phyloP scores from a whole-genome alignment of 2,888 invertebrate species.

The Lithophane leautieri region DNA sequence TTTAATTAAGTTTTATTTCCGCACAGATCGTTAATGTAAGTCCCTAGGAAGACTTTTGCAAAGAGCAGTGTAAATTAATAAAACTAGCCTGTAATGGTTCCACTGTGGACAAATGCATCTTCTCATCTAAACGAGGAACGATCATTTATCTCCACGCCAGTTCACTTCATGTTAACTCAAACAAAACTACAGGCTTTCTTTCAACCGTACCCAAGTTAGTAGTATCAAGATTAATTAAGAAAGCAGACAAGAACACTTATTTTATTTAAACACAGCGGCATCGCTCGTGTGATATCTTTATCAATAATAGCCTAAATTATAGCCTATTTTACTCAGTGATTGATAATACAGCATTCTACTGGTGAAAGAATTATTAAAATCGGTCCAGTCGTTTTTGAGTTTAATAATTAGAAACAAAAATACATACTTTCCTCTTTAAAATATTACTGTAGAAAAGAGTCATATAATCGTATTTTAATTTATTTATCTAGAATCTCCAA shows the following conservation, averaged over 20 bases:
- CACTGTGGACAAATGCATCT: background rate
- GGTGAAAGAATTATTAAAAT: no score
- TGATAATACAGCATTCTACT: no score
- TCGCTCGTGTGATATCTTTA: no score
- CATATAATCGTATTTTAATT: background rate
- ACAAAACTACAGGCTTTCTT: background rate
- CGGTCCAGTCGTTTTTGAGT: no score
- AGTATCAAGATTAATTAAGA: background rate
- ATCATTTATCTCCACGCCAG: background rate
- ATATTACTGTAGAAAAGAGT: background rate
- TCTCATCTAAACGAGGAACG: background rate
- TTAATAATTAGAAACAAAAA: no score
- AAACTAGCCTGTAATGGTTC: constrained; percentile 1
- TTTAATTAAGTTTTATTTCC: constrained; percentile 21
- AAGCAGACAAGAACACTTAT: background rate
- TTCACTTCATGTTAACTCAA: background rate
- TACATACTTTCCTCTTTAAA: no score
- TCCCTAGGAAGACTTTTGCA: background rate
- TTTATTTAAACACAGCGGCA: background rate
- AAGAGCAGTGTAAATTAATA: background rate
- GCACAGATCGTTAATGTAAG: background rate
- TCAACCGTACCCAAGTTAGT: background rate
- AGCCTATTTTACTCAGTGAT: no score
- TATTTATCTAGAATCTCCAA: background rate
- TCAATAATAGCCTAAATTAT: no score